A percentile compares a stretch with the other conserved stretches of the same genome.
Conservation (phyloP, 2,797 vertebrate species). For the Salmo trutta region DNA sequence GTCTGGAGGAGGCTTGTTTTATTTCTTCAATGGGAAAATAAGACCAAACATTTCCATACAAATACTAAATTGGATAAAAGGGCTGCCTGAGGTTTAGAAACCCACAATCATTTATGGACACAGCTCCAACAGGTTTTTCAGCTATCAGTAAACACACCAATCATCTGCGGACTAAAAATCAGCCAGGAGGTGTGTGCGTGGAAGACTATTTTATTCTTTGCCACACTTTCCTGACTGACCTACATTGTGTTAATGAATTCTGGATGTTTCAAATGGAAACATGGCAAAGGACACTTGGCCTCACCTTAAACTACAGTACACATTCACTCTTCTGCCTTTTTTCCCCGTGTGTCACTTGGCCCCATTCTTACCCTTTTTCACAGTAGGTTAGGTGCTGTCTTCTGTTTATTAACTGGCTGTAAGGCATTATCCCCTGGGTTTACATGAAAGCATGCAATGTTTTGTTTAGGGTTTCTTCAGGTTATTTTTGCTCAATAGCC, state of each 20-base stretch:
- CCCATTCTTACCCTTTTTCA: neutral
- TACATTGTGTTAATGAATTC: neutral
- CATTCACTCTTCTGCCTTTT: neutral
- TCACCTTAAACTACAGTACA: neutral
- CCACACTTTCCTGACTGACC: neutral
- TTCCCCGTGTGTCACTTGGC: too few relatives aligned
- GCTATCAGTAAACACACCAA: neutral
- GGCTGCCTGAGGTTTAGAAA: neutral
- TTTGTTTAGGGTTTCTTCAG: neutral
- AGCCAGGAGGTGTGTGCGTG: neutral
- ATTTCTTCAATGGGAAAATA: neutral
- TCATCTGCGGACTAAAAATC: slow-evolving; percentile 8
- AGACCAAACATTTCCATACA: neutral
- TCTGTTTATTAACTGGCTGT: neutral
- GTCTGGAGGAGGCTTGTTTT: neutral
- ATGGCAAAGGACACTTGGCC: neutral
- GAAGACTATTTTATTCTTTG: neutral
- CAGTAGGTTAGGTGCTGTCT: neutral
- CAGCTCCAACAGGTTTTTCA: neutral
- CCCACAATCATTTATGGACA: slow-evolving; percentile 6
- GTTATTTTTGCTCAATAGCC: neutral
- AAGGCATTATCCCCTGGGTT: neutral
- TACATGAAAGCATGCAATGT: neutral
- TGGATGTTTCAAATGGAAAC: slow-evolving; percentile 14
- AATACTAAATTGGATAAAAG: slow-evolving; percentile 10